Evolutionary conservation across 1,140 invertebrate species (phyloP), one percentile per base, ranked within the genome.

Genomic region (Ephestia elutella): DNA sequence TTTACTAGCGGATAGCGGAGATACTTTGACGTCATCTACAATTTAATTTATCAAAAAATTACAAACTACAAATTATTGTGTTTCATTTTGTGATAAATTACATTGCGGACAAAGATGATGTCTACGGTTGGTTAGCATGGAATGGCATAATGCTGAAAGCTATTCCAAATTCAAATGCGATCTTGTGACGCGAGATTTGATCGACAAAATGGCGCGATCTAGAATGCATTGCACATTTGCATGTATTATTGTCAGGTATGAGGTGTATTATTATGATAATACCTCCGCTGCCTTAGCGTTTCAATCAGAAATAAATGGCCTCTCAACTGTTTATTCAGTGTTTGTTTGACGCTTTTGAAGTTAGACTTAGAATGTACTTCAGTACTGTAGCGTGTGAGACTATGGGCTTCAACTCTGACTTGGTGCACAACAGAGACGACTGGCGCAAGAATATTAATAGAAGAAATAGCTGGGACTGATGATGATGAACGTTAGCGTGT

Each of bases 201-300:
- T 35, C 32, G 32, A 35, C 32, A 56, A 61, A 65, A 66, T 65
- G 49, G 49, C 49, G 19, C 63, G 61, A 66, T 65, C 65, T 56
- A 60, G 60, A 62, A 64, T 64, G 59, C 66, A 49, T 20, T 20
- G 49, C 57, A 62, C 66, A 63, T 71, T 71, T 63, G 63, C 68
- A 67, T 68, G 65, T 66, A 66, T 65, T 71, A 68, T 57, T 60
- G 57, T 56, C 54, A 48, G 53, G 60, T 50, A 54, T 60, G 49
- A 50, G 49, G 18, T 20, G 58, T 63, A 65, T 68, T 68, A 65
- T 68, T 68, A 68, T 68, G 66, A 56, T 64, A 64, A 57, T 60
- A 58, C 15, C 57, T 55, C 54, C 57, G 56, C 19, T 60, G 60
- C 62, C 13, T 35, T 35, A 2, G 32, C 32, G 32, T 11, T 35